Conservation (phyloP, 2,113 vertebrate species). For the Tamias sibiricus region DNA sequence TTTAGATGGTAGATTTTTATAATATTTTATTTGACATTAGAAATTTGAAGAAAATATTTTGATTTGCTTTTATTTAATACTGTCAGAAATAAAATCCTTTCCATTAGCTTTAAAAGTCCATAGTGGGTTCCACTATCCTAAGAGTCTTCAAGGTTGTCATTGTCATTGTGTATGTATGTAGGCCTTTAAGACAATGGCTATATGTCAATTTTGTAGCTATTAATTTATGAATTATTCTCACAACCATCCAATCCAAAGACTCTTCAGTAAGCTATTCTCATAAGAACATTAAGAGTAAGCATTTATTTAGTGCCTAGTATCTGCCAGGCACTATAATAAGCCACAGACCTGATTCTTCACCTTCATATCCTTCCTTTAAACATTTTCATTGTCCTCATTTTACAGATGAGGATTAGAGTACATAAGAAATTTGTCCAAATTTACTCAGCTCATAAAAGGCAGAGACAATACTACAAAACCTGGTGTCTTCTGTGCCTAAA, state of each 20-base stretch:
- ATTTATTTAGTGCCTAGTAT: background rate
- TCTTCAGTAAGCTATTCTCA: background rate
- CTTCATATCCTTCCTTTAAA: background rate
- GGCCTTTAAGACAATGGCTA: background rate
- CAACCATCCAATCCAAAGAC: background rate
- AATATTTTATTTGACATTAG: conserved; percentile 28
- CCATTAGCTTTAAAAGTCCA: background rate
- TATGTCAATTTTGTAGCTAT: background rate
- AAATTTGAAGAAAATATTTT: background rate
- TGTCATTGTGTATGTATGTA: fast-evolving
- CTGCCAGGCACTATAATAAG: background rate
- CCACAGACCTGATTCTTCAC: background rate
- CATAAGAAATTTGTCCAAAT: background rate
- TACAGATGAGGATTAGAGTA: background rate
- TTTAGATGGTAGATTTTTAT: background rate
- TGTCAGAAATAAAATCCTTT: background rate
- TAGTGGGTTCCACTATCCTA: background rate
- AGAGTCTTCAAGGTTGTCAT: background rate
- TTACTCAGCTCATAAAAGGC: background rate
- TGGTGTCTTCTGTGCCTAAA: background rate
- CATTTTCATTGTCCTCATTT: background rate
- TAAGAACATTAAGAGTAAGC: background rate
- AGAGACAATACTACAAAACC: background rate
- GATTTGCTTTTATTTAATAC: background rate
- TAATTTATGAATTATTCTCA: background rate